Evolutionary conservation across 2,113 vertebrate species (phyloP).

Genomic region (Prietella phreatophila): DNA sequence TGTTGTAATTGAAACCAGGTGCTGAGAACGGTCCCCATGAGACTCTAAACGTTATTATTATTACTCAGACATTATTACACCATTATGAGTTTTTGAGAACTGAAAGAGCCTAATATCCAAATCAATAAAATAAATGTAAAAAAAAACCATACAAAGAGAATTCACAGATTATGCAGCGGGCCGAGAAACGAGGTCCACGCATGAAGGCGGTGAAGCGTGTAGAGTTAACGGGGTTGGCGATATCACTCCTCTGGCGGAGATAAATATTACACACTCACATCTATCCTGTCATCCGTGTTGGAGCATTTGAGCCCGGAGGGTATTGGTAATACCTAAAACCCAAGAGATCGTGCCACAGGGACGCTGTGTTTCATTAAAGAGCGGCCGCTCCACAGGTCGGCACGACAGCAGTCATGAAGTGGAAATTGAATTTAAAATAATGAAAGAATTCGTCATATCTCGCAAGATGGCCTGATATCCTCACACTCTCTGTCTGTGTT

Average conservation of each 20-base stretch:
- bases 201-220: background rate
- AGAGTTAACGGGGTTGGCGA: background rate
- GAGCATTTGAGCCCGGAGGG: conserved; percentile 8
- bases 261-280: background rate
- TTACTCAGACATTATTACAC: background rate
- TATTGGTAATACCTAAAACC: conserved; percentile 19
- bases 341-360: conserved; percentile 12
- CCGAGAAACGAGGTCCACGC: background rate
- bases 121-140: background rate
- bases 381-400: conserved; percentile 24
- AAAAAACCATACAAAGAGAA: background rate
- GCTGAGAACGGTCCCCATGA: background rate
- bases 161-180: background rate
- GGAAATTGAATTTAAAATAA: conserved; percentile 47
- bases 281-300: conserved; percentile 23
- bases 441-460: conserved; percentile 69
- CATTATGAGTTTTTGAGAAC: background rate
- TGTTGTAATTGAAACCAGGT: background rate
- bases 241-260: background rate
- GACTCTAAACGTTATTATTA: background rate
- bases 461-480: background rate
- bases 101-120: background rate
- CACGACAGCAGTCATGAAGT: conserved; percentile 12
- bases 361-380: conserved; percentile 23
- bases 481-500: conserved; percentile 55